Evolutionary conservation across 2,113 vertebrate genomes (phyloP), one percentile per base, ranked within the genome.

Genomic region (Dermatemys mawii): DNA sequence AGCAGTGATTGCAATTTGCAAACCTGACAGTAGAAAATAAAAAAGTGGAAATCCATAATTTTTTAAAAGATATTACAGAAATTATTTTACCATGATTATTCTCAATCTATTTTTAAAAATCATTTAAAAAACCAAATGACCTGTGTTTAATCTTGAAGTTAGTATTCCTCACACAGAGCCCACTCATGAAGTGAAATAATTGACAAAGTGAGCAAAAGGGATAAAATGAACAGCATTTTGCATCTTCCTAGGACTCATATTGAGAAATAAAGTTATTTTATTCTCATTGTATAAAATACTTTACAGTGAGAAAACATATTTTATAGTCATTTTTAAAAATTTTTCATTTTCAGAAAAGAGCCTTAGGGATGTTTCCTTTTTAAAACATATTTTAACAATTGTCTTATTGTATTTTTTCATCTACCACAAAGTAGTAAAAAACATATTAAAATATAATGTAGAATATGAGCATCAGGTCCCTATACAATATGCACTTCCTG

Each of bases 1-100:
- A 96, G 85, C 84, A 96, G 91, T 70, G 79, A 96, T 24, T 63
- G 81, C 88, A 95, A 95, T 95, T 97, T 95, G 84, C 87, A 98
- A 97, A 94, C 54, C 53, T 95, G 90, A 95, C 94, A 93, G 79
- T 81, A 93, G 92, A 80, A 84, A 19, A 93, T 81, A 91, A 94
- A 83, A 90, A 94, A 88, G 51, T 81, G 55, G 76, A 94, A 84
- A 96, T 96, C 88, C 70, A 93, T 94, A 94, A 84, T 78, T 67
- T 91, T 93, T 78, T 3, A 53, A 46, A 63, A 51, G 32, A 44
- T 27, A 21, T 10, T 46, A 26, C 10, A 88, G 24, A 90, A 93
- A 85, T 2, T 38, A 4, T 80, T 91, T 86, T 70, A 84, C 35
- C 38, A 60, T 38, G 38, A 88, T 32, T 26, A 26, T 60, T 81